phyloP scores from a whole-genome alignment of 1,140 invertebrate species.

The Brachionus manjavacas region DNA sequence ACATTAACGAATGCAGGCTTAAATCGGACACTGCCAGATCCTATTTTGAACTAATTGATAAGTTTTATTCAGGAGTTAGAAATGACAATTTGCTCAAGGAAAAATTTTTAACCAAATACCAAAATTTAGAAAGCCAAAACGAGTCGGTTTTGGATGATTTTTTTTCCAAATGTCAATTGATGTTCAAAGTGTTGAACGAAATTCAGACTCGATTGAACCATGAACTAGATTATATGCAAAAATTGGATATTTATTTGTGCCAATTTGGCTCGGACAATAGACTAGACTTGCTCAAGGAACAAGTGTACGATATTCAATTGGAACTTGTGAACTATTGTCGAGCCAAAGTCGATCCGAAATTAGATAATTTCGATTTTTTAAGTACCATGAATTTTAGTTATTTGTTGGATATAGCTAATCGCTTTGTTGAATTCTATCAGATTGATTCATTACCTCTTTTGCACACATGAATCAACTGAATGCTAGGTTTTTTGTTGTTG shows the following conservation, averaged over 20 bases:
- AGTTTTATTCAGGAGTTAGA: not conserved
- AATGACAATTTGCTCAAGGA: not conserved
- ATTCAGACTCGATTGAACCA: not conserved
- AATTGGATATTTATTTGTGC: not conserved
- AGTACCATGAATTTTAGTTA: not conserved
- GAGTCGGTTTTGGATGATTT: not conserved
- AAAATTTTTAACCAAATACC: not conserved
- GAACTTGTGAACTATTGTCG: not conserved
- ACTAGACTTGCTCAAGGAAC: not conserved
- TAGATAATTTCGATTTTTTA: not conserved
- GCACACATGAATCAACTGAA: not conserved
- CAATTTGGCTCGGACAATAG: not conserved
- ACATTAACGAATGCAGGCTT: not conserved
- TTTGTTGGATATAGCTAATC: conserved; percentile 6
- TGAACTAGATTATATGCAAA: not conserved
- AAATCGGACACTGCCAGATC: not conserved
- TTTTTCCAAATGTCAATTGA: not conserved
- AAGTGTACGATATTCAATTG: not conserved
- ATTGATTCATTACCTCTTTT: not conserved
- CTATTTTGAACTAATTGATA: not conserved
- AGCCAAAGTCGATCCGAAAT: not conserved
- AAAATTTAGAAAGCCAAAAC: not conserved
- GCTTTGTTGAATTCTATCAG: not conserved
- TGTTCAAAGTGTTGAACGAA: conserved; percentile 19
- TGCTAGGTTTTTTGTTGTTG: not conserved